Conservation (phyloP, 30 jellyfish, hydroid and myxozoan species). For the Hydractinia symbiolongicarpus region DNA sequence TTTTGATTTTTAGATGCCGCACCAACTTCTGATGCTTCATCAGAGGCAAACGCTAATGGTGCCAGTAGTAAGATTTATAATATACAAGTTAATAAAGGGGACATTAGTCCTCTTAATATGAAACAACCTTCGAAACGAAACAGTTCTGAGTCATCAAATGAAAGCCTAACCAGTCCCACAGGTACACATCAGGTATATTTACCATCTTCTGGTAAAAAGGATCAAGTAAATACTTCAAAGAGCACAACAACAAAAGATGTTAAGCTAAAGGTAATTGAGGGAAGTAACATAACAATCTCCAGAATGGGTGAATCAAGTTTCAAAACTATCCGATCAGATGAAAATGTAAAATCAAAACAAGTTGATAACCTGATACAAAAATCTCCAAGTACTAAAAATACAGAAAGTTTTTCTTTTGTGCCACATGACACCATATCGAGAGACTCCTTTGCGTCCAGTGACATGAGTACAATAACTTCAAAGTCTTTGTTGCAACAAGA, state of each 20-base stretch:
- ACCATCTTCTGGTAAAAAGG: too few relatives aligned
- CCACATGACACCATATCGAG: conserved; percentile 2
- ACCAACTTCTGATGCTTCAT: neutral
- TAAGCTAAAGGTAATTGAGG: neutral
- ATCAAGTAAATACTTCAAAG: neutral
- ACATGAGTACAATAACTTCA: neutral
- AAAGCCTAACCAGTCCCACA: neutral
- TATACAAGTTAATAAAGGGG: conserved; percentile 3
- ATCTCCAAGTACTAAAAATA: neutral
- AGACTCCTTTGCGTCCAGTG: neutral
- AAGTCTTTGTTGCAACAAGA: neutral
- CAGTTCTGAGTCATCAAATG: neutral
- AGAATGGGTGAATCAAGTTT: neutral
- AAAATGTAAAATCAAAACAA: neutral
- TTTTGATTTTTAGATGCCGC: neutral
- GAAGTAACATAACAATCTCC: neutral
- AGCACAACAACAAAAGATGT: neutral
- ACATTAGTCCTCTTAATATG: neutral
- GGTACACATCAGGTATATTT: neutral
- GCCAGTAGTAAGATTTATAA: conserved; percentile 17
- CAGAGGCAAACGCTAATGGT: neutral
- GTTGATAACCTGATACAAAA: neutral
- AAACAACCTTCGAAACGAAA: neutral
- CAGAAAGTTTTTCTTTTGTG: neutral
- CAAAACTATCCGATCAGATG: neutral